Base-by-base conservation (phyloP, 1,140 invertebrate genomes). In the Brachionus angularis region DNA sequence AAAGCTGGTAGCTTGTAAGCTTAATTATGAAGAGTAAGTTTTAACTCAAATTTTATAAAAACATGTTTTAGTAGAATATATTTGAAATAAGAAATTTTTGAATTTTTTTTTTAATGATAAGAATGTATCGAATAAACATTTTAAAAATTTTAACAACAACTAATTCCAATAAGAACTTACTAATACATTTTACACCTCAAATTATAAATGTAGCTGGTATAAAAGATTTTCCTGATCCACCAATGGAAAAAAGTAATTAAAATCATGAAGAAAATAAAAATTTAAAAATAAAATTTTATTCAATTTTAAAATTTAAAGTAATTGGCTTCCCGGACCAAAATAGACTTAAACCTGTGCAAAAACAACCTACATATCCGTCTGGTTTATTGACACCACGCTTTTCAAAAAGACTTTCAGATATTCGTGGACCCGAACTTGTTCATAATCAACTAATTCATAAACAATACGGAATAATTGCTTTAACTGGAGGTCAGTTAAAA, bases 381-480 rank as follows among this genome's bases (percentile, higher is more conserved):
- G 33, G 67, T n/a, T 55, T 52, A 36, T 29, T 52, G 14, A 71
- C 88, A 18, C 75, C 73, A 46, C 92, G 90, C 82, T 91, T 91
- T 88, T 86, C 87, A 72, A 93, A 90, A 77, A 84, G 85, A 49
- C 79, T 93, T 0, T 84, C 84, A 27, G 86, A 88, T 27, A 93
- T 96, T 87, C 85, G 91, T 78, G 94, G 94, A 1, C 91, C 91
- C 5, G 94, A 98, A 82, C 39, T 77, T 21, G 76, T 91, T 49
- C 90, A 95, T 74, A 96, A 90, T 77, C 85, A 85, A 49, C 82
- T 98, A 3, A 83, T 90, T 55, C 88, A 94, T 76, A 88, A 89
- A 75, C 92, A 97, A 75, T 97, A 87, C 86, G 94, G 91, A 29
- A 88, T 98, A 74, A 84, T 91, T 78, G 91, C 93, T 16, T 79